phyloP scores from a whole-genome alignment of 2,113 vertebrate species.

The Oostethus manadensis region DNA sequence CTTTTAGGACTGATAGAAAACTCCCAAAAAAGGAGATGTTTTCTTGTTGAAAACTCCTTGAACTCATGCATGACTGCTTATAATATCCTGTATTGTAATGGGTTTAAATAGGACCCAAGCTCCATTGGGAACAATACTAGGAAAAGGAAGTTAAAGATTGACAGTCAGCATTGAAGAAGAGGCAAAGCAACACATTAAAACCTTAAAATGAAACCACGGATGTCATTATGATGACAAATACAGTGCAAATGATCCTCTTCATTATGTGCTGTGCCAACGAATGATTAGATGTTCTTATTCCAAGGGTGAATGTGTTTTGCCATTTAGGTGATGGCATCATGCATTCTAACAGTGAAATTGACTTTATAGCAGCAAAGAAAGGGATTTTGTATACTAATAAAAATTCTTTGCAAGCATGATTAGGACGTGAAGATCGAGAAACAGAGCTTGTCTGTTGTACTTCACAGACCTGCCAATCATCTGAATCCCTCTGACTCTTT shows the following conservation, averaged over 20 bases:
- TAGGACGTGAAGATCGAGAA: slow-evolving; percentile 53
- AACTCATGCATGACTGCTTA: slow-evolving; percentile 29
- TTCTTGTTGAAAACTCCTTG: slow-evolving; percentile 21
- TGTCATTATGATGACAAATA: slow-evolving; percentile 31
- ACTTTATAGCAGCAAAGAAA: slow-evolving; percentile 30
- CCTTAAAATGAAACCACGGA: slow-evolving; percentile 29
- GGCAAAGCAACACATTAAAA: slow-evolving; percentile 10
- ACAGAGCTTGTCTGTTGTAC: slow-evolving; percentile 48
- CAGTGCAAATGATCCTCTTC: slow-evolving; percentile 20
- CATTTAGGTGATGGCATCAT: slow-evolving; percentile 41
- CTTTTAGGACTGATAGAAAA: slow-evolving; percentile 11
- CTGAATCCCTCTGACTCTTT: slow-evolving; percentile 42
- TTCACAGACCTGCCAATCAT: slow-evolving; percentile 58
- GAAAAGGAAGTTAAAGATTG: slow-evolving; percentile 32
- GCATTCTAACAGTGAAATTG: slow-evolving; percentile 34
- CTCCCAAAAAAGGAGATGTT: slow-evolving; percentile 16
- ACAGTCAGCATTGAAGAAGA: slow-evolving; percentile 24
- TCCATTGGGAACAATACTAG: slow-evolving; percentile 38
- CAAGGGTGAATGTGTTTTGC: slow-evolving; percentile 24
- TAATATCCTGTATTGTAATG: slow-evolving; percentile 34
- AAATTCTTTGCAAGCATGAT: slow-evolving; percentile 47
- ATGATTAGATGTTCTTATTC: slow-evolving; percentile 33
- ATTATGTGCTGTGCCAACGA: slow-evolving; percentile 28
- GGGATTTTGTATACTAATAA: slow-evolving; percentile 43
- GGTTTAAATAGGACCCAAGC: slow-evolving; percentile 50